A percentile compares a stretch with the other conserved stretches of the same genome.
Conservation (phyloP, 2,797 vertebrate genomes). For the Artibeus lituratus region DNA sequence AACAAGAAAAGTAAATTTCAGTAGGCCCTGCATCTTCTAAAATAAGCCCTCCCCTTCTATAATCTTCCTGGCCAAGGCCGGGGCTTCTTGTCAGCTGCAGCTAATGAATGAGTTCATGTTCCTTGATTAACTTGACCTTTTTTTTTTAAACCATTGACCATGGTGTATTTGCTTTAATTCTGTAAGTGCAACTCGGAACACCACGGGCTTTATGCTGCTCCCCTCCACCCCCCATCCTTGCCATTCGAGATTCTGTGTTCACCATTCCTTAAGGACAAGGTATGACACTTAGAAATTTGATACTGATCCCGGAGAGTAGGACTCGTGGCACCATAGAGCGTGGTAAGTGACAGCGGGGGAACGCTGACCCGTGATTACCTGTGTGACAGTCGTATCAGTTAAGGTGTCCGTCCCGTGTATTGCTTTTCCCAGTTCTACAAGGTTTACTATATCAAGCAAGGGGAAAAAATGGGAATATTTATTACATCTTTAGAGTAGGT, state of each 20-base stretch:
- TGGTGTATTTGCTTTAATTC: background rate
- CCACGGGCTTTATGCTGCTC: background rate
- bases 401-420: background rate
- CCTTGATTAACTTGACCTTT: background rate
- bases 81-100: background rate
- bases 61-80: background rate
- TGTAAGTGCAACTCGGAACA: background rate
- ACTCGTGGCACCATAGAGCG: background rate
- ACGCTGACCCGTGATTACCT: background rate
- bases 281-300: conserved; percentile 13
- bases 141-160: background rate
- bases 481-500: background rate
- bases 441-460: background rate
- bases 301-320: background rate
- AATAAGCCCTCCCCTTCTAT: background rate
- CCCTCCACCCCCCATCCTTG: background rate
- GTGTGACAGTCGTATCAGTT: background rate
- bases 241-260: conserved; percentile 64
- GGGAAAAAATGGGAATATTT: background rate
- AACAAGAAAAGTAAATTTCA: background rate
- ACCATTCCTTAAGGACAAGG: background rate
- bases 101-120: background rate
- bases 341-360: background rate
- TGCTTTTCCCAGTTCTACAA: background rate
- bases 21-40: background rate